Percentiles rank a stretch among this genome's conserved stretches.
phyloP scores from a whole-genome alignment of 2,797 vertebrate species.

The Scomberomorus guttatus region DNA sequence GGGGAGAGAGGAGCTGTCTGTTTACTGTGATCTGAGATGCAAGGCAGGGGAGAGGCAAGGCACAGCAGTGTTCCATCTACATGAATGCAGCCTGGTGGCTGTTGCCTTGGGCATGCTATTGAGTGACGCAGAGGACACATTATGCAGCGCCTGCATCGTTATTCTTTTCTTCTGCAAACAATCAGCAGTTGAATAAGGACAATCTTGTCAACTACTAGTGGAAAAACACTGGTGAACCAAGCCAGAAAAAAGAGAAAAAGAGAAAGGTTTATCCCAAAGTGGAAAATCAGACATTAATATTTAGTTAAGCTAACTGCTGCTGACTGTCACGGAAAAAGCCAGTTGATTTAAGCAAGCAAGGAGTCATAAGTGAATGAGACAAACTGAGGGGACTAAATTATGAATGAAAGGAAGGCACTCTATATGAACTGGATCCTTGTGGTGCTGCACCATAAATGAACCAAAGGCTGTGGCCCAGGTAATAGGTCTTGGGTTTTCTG shows the following conservation, averaged over 20 bases:
- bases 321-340: conserved; percentile 13
- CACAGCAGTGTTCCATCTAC: conserved; percentile 56
- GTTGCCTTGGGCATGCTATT: conserved; percentile 71
- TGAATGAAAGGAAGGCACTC: conserved; percentile 77
- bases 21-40: conserved; percentile 59
- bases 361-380: conserved; percentile 35
- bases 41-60: conserved; percentile 41
- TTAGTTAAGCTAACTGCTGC: conserved; percentile 4
- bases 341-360: conserved; percentile 24
- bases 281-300: conserved; percentile 18
- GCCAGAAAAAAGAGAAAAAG: not conserved
- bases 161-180: conserved; percentile 55
- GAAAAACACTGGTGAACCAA: conserved; percentile 26
- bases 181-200: conserved; percentile 47
- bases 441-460: conserved; percentile 74
- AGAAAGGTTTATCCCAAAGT: conserved; percentile 6
- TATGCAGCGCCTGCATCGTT: conserved; percentile 54
- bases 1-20: conserved; percentile 45
- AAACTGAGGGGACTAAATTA: conserved; percentile 71
- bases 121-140: conserved; percentile 66
- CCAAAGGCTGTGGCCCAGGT: conserved; percentile 60
- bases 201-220: conserved; percentile 18
- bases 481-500: conserved; percentile 60
- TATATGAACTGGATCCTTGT: conserved; percentile 67
- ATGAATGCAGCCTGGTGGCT: conserved; percentile 62